phyloP scores from a whole-genome alignment of 1,140 invertebrate genomes.

The Megalopta genalis region DNA sequence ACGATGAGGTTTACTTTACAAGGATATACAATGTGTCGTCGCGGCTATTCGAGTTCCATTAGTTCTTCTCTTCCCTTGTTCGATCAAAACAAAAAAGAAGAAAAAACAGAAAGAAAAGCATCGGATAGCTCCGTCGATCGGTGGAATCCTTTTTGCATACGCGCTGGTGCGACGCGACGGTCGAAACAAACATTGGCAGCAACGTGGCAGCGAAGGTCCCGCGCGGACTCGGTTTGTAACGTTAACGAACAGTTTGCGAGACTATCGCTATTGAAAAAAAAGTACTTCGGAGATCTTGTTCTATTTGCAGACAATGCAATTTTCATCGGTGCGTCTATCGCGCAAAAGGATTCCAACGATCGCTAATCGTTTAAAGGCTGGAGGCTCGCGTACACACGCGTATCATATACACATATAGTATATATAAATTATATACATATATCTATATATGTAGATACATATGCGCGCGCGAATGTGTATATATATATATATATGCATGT shows the following conservation, averaged over 20 bases:
- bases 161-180: too few species aligned
- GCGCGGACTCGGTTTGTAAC: too few species aligned
- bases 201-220: too few species aligned
- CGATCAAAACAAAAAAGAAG: too few species aligned
- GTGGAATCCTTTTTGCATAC: not conserved
- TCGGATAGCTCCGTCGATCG: slow-evolving; percentile 2
- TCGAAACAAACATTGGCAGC: too few species aligned
- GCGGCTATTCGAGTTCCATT: slow-evolving; percentile 9
- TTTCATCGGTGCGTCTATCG: not conserved
- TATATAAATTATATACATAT: too few species aligned
- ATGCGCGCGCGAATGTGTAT: not conserved
- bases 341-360: not conserved
- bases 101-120: not conserved
- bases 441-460: not conserved
- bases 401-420: too few species aligned
- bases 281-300: too few species aligned
- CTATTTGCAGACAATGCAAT: too few species aligned
- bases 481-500: too few species aligned
- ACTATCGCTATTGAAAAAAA: too few species aligned
- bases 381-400: not conserved
- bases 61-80: not conserved
- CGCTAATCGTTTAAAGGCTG: slow-evolving; percentile 17
- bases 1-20: slow-evolving; percentile 28
- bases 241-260: too few species aligned
- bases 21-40: slow-evolving; percentile 25